Conservation (phyloP, 2,113 vertebrate species). For the Orycteropus afer region DNA sequence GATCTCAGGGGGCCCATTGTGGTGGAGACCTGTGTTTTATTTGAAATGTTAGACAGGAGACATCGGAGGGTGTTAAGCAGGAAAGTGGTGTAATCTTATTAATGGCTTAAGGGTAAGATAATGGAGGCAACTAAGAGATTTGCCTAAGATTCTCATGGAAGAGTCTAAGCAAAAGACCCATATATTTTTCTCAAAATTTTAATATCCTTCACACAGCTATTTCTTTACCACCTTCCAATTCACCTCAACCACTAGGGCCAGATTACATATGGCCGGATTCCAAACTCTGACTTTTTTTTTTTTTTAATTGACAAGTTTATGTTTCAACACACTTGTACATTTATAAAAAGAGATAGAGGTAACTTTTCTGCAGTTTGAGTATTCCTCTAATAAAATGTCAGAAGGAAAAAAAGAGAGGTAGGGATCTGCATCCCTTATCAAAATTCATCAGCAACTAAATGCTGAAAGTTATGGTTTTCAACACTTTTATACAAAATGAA, state of each 20-base stretch:
- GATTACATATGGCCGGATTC: background rate
- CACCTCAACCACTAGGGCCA: background rate
- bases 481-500: slow-evolving; percentile 2
- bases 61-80: background rate
- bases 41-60: background rate
- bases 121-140: background rate
- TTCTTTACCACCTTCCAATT: slow-evolving; percentile 35
- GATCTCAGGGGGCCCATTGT: background rate
- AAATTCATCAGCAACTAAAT: slow-evolving; percentile 20
- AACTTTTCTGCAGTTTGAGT: slow-evolving; percentile 1
- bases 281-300: slow-evolving; percentile 44
- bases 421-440: slow-evolving; percentile 3
- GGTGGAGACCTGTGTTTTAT: background rate
- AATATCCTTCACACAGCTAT: slow-evolving; percentile 15
- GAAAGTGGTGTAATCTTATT: background rate
- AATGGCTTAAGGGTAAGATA: background rate
- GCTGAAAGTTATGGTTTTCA: background rate
- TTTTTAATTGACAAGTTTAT: background rate
- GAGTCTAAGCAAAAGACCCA: background rate
- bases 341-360: background rate
- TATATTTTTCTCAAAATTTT: background rate
- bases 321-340: background rate
- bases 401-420: background rate
- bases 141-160: background rate
- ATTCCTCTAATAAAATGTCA: slow-evolving; percentile 38